These are phyloP conservation scores for Tolypeutes matacus DNA, from an alignment of 2,797 vertebrate genomes.

Conservation along the genomic window DNA sequence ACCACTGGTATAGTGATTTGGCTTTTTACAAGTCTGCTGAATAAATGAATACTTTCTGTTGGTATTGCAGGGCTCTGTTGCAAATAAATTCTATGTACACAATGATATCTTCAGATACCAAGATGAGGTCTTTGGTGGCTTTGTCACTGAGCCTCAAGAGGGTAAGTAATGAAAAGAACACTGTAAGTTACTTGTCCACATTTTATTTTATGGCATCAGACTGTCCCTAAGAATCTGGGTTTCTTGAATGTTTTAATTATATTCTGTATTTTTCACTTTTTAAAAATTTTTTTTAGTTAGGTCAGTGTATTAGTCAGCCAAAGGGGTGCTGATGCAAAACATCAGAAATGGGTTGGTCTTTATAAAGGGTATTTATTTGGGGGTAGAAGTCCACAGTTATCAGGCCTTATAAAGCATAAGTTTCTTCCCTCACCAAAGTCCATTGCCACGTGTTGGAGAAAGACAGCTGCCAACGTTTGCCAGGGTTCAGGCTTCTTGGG, in stretches of 20 bases:
- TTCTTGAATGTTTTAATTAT: conserved; percentile 19
- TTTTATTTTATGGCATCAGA: neutral
- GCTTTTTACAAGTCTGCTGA: neutral
- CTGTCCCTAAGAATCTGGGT: neutral
- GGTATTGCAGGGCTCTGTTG: conserved; percentile 94
- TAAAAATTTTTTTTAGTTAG: too few relatives aligned
- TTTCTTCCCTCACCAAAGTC: too few relatives aligned
- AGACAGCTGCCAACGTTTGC: too few relatives aligned
- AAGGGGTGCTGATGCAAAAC: too few relatives aligned
- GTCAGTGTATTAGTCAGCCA: too few relatives aligned
- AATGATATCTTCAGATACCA: conserved; percentile 99
- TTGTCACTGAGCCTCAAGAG: conserved; percentile 97
- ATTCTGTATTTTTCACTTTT: neutral
- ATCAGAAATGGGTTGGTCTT: too few relatives aligned
- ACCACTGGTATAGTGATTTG: neutral
- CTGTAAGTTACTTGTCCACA: neutral
- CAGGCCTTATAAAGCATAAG: too few relatives aligned
- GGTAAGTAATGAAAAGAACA: conserved; percentile 80
- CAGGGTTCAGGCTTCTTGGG: too few relatives aligned
- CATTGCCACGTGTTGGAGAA: too few relatives aligned
- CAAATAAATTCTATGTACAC: conserved; percentile 99
- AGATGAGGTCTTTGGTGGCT: conserved; percentile 98
- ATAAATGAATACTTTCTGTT: conserved; percentile 64
- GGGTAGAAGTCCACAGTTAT: too few relatives aligned
- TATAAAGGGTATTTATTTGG: too few relatives aligned